Base-by-base conservation (phyloP, 2,888 invertebrate species). In the Scaptomyza reducta region DNA sequence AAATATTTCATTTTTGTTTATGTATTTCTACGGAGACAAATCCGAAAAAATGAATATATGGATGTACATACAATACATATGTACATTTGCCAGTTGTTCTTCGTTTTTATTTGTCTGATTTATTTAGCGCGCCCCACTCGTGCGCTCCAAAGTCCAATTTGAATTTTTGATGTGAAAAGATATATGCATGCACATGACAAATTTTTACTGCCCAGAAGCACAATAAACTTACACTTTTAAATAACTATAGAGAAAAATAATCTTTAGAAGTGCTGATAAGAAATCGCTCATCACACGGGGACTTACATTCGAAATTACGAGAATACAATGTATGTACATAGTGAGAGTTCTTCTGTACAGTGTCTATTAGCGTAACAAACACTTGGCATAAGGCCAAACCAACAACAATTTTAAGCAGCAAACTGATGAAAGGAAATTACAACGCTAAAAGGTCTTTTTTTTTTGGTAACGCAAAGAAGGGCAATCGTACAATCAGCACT, bases 141-240 rank as follows among this genome's bases (percentile, higher is more conserved):
- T 22, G 22, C 22, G 68, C 85, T 73, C 29, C 85, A 83, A 83
- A 83, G 87, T 83, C 83, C 87, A 74, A 57, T 53, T 47, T 41
- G 27, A 25, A 33, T 29, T 44, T 53, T 47, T 33, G n/a, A 14
- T 44, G 33, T 53, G 10, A 31, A 22, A 44, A 35, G 16, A 41
- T 53, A n/a, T 10, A n/a, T 33, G 13, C 6, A 33, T 33, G 31
- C 7, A 16, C 2, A 27, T 27, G 11, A 1, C 2, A 16, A 4
- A 49, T 14, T 40, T 40, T 6, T 7, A 1, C n/a, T n/a, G n/a
- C 16, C 16, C 38, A 35, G 6, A 14, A 35, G n/a, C n/a, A 33
- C 10, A 18, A 25, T n/a, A 25, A 11, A 25, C 11, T 13, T 35
- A 25, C 18, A 6, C 7, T 13, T 74, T 74, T 74, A 75, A 58